Base-by-base conservation (phyloP, 2,797 vertebrate genomes). In the Trachops cirrhosus region DNA sequence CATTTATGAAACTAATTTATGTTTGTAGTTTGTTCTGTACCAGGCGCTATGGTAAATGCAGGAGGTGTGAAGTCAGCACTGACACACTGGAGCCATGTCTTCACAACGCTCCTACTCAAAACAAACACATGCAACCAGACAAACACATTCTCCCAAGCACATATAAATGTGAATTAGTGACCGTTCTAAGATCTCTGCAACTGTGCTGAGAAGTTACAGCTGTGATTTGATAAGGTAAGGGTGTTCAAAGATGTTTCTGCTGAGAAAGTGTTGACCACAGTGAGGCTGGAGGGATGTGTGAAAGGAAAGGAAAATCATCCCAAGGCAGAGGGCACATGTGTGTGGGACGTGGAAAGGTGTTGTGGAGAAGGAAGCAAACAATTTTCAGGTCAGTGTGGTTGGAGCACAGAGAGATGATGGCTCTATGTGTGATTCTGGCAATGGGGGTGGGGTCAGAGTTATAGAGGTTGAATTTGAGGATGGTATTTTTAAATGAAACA, bases 261-360 rank as follows among this genome's bases (percentile, higher is more conserved):
- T 91, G 21, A 54, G 22, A 77, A 88, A 70, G 0, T 16, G n/a
- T 11, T n/a, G 9, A 62, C 2, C 34, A 48, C 21, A 16, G 6
- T 18, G 18, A 86, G 5, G n/a, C n/a, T 77, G 74, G 9, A 86
- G 6, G 5, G 12, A 71, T 67, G 10, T 39, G 1, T 26, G 4
- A 46, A 77, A 89, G 3, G 10, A 15, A 57, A 34, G 37, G 9
- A 24, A 74, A 57, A 9, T 14, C 5, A 44, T 32, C 7, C 29
- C 10, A 1, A 79, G 41, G 70, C 18, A 44, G 68, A 44, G 0
- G 1, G 2, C 29, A 15, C 1, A 26, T 2, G 46, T 73, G 12
- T 18, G 6, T 18, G 1, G 15, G 7, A 5, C 26, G 2, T 12
- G 6, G 2, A 37, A 41, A 86, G 18, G 54, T 1, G 74, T 0